Conservation (phyloP, 2,113 vertebrate genomes). For the Trochalopteron elliotii region DNA sequence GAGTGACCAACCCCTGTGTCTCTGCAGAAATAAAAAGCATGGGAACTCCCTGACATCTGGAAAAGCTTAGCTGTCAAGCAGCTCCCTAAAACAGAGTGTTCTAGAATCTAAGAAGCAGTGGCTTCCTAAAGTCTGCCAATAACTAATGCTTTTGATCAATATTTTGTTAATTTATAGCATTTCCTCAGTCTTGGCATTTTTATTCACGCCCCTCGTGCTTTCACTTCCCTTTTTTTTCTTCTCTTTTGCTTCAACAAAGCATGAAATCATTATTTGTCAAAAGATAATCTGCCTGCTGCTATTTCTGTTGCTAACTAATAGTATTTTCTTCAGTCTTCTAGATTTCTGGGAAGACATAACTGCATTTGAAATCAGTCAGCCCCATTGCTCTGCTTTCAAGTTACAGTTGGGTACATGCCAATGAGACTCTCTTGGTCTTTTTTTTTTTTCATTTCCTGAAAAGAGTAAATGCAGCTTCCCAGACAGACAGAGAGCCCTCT, state of each 20-base stretch:
- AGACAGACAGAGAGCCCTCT: background rate
- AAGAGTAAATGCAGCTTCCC: background rate
- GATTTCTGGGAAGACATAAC: background rate
- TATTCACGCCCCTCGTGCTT: background rate
- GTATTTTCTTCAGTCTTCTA: background rate
- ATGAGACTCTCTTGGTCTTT: background rate
- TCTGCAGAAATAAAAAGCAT: background rate
- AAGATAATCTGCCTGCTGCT: background rate
- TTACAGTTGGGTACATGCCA: background rate
- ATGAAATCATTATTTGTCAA: slow-evolving; percentile 22
- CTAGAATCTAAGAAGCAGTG: background rate
- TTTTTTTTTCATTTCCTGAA: background rate
- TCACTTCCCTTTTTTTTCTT: background rate
- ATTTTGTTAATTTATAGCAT: background rate
- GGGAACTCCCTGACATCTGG: background rate
- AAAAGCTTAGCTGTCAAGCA: background rate
- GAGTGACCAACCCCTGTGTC: background rate
- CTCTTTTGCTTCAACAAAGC: slow-evolving; percentile 2
- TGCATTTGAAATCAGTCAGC: background rate
- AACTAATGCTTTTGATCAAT: background rate
- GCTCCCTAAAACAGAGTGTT: background rate
- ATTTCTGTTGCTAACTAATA: background rate
- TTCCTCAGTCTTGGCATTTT: background rate
- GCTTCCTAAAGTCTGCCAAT: background rate
- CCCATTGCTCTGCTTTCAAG: background rate